phyloP scores from a whole-genome alignment of 2,797 vertebrate genomes.

The Morus bassanus region DNA sequence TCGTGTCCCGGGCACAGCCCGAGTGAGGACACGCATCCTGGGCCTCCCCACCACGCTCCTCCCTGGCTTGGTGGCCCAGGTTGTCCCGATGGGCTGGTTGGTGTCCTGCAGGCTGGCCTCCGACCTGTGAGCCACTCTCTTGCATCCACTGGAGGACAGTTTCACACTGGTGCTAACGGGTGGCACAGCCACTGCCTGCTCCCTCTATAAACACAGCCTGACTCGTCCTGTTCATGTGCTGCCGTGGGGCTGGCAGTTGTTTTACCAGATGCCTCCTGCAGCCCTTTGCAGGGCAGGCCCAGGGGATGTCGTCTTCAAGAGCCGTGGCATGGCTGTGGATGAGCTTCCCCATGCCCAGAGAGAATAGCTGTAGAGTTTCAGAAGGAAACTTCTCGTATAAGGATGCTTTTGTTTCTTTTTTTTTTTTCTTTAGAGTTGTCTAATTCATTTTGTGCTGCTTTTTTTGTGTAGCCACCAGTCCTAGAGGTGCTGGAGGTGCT shows the following conservation, averaged over 20 bases:
- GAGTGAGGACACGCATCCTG: rapidly evolving
- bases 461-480: neutral
- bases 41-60: rapidly evolving
- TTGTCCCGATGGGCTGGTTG: rapidly evolving
- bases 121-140: rapidly evolving
- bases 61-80: neutral
- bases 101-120: neutral
- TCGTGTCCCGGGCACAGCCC: neutral
- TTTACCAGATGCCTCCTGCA: neutral
- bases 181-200: neutral
- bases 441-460: neutral
- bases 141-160: rapidly evolving
- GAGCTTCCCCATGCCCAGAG: neutral
- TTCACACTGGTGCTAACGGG: neutral
- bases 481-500: neutral
- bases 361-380: neutral
- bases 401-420: neutral
- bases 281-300: rapidly evolving
- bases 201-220: neutral
- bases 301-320: neutral
- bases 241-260: rapidly evolving
- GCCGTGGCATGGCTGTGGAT: rapidly evolving
- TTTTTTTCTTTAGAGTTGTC: neutral
- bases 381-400: neutral
- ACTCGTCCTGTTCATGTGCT: rapidly evolving